Evolutionary conservation across 2,797 vertebrate species (phyloP).

Genomic region (Sarcophilus harrisii): DNA sequence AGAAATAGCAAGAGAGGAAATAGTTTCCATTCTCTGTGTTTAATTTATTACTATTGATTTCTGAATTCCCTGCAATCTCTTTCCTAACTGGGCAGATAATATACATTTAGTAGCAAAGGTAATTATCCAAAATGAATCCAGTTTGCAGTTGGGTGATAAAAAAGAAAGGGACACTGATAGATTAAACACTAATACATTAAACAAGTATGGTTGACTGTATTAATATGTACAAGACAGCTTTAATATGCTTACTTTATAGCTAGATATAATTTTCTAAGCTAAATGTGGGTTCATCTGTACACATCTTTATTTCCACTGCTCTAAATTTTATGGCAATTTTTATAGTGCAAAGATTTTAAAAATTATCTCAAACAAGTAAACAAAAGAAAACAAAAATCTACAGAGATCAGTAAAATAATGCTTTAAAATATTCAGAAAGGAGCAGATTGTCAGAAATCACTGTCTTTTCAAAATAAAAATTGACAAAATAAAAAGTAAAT

Average conservation of each 20-base stretch:
- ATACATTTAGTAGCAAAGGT: slow-evolving; percentile 81
- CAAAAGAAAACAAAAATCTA: background rate
- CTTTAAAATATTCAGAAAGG: slow-evolving; percentile 44
- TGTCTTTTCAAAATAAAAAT: slow-evolving; percentile 52
- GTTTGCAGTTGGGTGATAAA: slow-evolving; percentile 73
- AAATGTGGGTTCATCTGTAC: slow-evolving; percentile 54
- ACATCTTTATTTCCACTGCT: slow-evolving; percentile 63
- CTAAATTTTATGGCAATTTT: slow-evolving; percentile 61
- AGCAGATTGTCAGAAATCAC: slow-evolving; percentile 50
- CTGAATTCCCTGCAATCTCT: slow-evolving; percentile 78
- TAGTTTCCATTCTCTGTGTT: slow-evolving; percentile 81
- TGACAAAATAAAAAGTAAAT: slow-evolving; percentile 17
- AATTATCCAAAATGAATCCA: slow-evolving; percentile 80
- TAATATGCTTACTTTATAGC: slow-evolving; percentile 60
- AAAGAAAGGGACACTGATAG: slow-evolving; percentile 69
- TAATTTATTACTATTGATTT: slow-evolving; percentile 86
- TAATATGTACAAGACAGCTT: slow-evolving; percentile 49
- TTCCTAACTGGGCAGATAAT: slow-evolving; percentile 80
- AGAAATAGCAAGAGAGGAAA: slow-evolving; percentile 72
- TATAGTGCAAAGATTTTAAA: slow-evolving; percentile 65
- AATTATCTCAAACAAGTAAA: slow-evolving; percentile 50
- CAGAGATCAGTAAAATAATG: slow-evolving; percentile 10
- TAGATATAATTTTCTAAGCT: slow-evolving; percentile 55
- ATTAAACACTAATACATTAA: slow-evolving; percentile 69
- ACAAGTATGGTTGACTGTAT: slow-evolving; percentile 61